A percentile compares a stretch with the other conserved stretches of the same genome.
Evolutionary conservation across 2,113 vertebrate species (phyloP).

Genomic region (Sorex araneus): DNA sequence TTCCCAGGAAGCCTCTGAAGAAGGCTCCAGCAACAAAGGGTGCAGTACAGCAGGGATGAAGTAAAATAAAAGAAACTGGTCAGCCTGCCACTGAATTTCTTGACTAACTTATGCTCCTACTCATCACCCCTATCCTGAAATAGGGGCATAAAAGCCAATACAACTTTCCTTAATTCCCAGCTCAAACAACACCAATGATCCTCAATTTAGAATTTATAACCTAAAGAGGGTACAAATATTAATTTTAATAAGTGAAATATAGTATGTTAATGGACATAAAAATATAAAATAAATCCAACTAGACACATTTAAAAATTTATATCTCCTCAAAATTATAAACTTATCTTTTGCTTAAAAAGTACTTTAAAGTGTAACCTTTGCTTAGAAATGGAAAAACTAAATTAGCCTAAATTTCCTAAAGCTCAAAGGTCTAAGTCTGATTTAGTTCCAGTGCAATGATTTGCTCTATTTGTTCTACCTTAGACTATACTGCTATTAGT

Average conservation of each 20-base stretch:
- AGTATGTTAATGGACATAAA: too few species aligned
- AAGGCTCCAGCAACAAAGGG: not conserved
- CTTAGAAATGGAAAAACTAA: conserved; percentile 14
- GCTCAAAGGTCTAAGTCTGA: not conserved
- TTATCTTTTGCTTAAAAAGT: conserved; percentile 16
- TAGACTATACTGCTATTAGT: not conserved
- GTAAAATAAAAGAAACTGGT: not conserved
- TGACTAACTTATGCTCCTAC: not conserved
- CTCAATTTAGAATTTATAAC: conserved; percentile 22
- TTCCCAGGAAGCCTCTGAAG: conserved; percentile 30
- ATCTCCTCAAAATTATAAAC: conserved; percentile 35
- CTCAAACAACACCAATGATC: not conserved
- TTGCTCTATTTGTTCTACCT: not conserved
- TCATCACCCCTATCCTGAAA: not conserved
- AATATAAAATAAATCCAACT: conserved; percentile 25
- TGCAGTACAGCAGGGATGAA: not conserved
- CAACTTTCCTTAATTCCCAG: conserved; percentile 9
- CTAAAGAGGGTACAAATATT: not conserved
- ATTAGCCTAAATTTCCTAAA: not conserved
- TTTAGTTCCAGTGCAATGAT: not conserved
- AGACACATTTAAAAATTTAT: not conserved
- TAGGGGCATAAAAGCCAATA: conserved; percentile 16
- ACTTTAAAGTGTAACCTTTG: conserved; percentile 43
- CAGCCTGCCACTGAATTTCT: not conserved
- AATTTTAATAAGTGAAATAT: not conserved